phyloP scores from a whole-genome alignment of 2,113 vertebrate genomes.

The Hyla sarda region DNA sequence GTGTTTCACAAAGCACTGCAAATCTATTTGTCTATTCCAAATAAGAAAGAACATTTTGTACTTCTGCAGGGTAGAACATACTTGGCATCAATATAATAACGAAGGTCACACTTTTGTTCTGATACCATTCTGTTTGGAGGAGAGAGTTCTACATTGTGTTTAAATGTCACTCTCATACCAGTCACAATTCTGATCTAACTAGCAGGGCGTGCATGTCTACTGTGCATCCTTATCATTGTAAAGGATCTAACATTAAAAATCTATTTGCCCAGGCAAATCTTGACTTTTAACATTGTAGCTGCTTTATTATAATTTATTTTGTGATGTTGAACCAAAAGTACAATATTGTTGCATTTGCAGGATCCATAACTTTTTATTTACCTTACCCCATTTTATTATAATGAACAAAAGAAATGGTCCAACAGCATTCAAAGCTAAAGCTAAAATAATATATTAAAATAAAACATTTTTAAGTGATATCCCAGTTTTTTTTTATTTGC shows the following conservation, averaged over 20 bases:
- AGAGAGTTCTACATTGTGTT: constrained; percentile 10
- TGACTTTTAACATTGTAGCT: neutral
- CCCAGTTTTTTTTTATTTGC: no score
- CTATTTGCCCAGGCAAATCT: neutral
- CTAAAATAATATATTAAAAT: no score
- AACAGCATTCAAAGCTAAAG: no score
- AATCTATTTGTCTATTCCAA: constrained; percentile 39
- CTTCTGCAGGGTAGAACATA: neutral
- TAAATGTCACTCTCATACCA: neutral
- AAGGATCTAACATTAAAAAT: neutral
- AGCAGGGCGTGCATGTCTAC: neutral
- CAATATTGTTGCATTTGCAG: neutral
- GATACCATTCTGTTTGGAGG: neutral
- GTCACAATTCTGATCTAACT: neutral
- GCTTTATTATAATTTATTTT: neutral
- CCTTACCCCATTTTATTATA: neutral
- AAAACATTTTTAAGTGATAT: no score
- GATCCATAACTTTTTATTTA: neutral
- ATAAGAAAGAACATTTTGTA: constrained; percentile 27
- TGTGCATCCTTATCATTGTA: neutral
- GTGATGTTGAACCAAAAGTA: no score
- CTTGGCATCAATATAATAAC: constrained; percentile 25
- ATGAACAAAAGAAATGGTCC: neutral
- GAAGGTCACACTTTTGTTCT: constrained; percentile 31
- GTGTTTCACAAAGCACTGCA: neutral